Conservation (phyloP, 2,888 invertebrate genomes). For the Philereme vetulata region DNA sequence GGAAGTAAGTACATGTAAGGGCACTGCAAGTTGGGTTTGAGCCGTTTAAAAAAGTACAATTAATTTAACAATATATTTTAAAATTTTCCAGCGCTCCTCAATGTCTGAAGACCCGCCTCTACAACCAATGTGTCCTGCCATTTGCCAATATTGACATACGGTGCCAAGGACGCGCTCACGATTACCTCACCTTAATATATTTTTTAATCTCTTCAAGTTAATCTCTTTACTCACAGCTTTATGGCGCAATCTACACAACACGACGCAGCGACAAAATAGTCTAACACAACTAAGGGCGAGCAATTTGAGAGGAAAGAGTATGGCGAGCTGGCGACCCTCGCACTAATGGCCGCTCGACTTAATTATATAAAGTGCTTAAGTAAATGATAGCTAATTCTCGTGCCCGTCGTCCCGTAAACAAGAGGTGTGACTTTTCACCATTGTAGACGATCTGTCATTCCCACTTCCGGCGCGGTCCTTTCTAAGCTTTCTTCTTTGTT, state of each 20-base stretch:
- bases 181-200: too few species aligned
- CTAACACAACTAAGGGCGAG: slow-evolving; percentile 51
- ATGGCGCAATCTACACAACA: slow-evolving; percentile 8
- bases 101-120: too few species aligned
- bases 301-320: slow-evolving; percentile 74
- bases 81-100: too few species aligned
- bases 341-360: slow-evolving; percentile 73
- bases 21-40: too few species aligned
- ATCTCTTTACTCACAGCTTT: slow-evolving; percentile 21
- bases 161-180: too few species aligned
- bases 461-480: slow-evolving; percentile 74
- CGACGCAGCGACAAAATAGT: slow-evolving; percentile 29
- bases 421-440: slow-evolving; percentile 83
- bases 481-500: slow-evolving; percentile 75
- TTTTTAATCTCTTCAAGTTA: background rate
- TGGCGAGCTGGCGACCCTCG: slow-evolving; percentile 69
- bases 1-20: too few species aligned
- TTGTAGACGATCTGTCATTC: slow-evolving; percentile 81
- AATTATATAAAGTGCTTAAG: slow-evolving; percentile 83
- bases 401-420: slow-evolving; percentile 74
- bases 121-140: too few species aligned
- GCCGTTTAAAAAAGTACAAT: too few species aligned
- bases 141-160: too few species aligned
- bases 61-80: too few species aligned
- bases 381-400: slow-evolving; percentile 82